Evolutionary conservation across 1,140 invertebrate species (phyloP).

Genomic region (Chironomus tepperi): DNA sequence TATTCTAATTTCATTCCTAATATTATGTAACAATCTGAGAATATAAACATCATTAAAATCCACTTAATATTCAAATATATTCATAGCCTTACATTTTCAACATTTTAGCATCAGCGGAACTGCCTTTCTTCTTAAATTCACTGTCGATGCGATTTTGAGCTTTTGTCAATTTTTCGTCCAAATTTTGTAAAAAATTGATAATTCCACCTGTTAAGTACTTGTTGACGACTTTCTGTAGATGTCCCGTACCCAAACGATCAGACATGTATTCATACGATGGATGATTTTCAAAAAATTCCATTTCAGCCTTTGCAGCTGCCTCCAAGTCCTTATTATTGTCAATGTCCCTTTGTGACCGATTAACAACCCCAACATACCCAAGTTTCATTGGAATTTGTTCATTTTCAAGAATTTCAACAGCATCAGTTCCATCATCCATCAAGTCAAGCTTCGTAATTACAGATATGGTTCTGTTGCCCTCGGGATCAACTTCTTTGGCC

Average conservation of each 20-base stretch:
- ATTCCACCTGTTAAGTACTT: too few relatives aligned
- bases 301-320: slow-evolving; percentile 85
- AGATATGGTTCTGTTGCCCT: slow-evolving; percentile 95
- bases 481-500: slow-evolving; percentile 92
- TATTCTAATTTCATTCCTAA: too few relatives aligned
- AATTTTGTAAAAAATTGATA: too few relatives aligned
- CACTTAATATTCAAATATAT: too few relatives aligned
- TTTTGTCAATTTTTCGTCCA: too few relatives aligned
- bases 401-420: slow-evolving; percentile 95
- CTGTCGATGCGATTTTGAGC: too few relatives aligned
- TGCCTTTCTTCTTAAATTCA: too few relatives aligned
- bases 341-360: slow-evolving; percentile 97
- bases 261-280: slow-evolving; percentile 90
- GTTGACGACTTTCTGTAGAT: slow-evolving; percentile 94
- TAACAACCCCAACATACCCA: slow-evolving; percentile 97
- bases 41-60: too few relatives aligned
- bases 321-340: slow-evolving; percentile 96
- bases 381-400: slow-evolving; percentile 88
- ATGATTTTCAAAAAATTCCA: slow-evolving; percentile 96
- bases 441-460: slow-evolving; percentile 99
- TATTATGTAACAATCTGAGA: too few relatives aligned
- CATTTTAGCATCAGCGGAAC: too few relatives aligned
- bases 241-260: slow-evolving; percentile 93
- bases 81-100: too few relatives aligned
- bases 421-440: slow-evolving; percentile 99